Evolutionary conservation across 92 coral and sea anemone species (phyloP), one percentile per base, ranked within the genome.

Genomic region (Scolanthus callimorphus): DNA sequence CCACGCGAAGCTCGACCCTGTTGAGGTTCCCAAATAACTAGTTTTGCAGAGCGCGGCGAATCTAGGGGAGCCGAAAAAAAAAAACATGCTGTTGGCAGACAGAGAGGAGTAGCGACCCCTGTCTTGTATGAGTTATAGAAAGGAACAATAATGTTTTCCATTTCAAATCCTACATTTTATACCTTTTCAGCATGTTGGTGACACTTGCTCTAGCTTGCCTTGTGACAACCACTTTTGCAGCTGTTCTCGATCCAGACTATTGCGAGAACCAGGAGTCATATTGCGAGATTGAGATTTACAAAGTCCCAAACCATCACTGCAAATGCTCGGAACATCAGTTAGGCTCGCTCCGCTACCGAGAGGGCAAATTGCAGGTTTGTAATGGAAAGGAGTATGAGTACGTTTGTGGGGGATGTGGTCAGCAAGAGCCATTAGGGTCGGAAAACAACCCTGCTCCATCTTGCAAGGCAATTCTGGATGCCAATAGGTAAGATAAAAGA

Each of bases 341-440:
- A 20, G 84, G 84, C 17, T 45, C 84, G 12, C 74, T 77, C 30
- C 77, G 84, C 26, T 77, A 69, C 51, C 71, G 46, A 20, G 46
- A 77, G 63, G 65, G 52, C 57, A 57, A 54, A 27, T 65, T 77
- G 57, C 63, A 77, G 63, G 61, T 54, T 37, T 77, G 84, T 47
- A 55, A 77, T 47, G 84, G 84, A 4, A 25, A 51, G 8, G 59
- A 48, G 39, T 77, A 69, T 21, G 65, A 39, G 3, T 22, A 24
- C 23, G 25, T 77, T 19, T 51, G 58, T 11, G 63, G 55, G 3
- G 49, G 21, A 11, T 4, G 1, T 11, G 8, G 41, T 15, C 8
- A 6, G 15, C 1, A n/a, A 8, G 11, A 6, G 3, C 6, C 34
- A 3, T 25, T 25, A 48, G 81, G 81, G 17, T 29, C 59, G 23